These are phyloP conservation scores for Tribolium castaneum DNA, from an alignment of 1,140 invertebrate genomes.

Conservation along the genomic window DNA sequence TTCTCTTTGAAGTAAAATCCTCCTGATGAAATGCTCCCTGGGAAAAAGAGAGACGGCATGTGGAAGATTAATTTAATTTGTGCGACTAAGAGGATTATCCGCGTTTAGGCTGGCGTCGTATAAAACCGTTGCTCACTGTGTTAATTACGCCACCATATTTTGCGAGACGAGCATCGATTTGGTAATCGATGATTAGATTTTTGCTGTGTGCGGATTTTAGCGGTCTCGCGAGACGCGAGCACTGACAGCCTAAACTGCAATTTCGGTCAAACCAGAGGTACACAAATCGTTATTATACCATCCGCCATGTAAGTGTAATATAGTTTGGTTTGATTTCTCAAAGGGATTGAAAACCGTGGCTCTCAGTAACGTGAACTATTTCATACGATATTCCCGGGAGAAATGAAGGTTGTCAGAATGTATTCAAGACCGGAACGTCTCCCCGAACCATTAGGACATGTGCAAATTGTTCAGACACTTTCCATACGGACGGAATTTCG, in stretches of 20 bases:
- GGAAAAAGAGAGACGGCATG: conserved; percentile 31
- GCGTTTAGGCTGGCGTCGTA: conserved; percentile 8
- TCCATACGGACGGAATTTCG: conserved; percentile 3
- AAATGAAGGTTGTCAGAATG: conserved; percentile 27
- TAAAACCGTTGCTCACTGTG: conserved; percentile 18
- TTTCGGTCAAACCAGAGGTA: conserved; percentile 2
- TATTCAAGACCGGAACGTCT: conserved; percentile 10
- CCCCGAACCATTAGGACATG: conserved; percentile 26
- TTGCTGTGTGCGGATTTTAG: background rate
- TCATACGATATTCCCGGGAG: conserved; percentile 11
- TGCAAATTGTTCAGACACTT: conserved; percentile 30
- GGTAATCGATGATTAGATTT: background rate
- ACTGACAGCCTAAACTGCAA: conserved; percentile 1
- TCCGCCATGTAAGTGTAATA: conserved; percentile 32
- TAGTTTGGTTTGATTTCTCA: conserved; percentile 32
- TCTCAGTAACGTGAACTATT: conserved; percentile 35
- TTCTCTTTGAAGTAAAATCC: conserved; percentile 30
- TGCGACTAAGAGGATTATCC: conserved; percentile 33
- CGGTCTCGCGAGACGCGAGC: background rate
- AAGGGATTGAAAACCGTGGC: conserved; percentile 18
- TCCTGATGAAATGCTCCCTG: conserved; percentile 17
- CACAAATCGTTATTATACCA: conserved; percentile 29
- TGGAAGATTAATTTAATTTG: conserved; percentile 36
- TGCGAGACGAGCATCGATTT: background rate
- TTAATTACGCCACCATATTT: conserved; percentile 26